These are phyloP conservation scores for Conger conger DNA, from an alignment of 2,113 vertebrate species.

Conservation along the genomic window DNA sequence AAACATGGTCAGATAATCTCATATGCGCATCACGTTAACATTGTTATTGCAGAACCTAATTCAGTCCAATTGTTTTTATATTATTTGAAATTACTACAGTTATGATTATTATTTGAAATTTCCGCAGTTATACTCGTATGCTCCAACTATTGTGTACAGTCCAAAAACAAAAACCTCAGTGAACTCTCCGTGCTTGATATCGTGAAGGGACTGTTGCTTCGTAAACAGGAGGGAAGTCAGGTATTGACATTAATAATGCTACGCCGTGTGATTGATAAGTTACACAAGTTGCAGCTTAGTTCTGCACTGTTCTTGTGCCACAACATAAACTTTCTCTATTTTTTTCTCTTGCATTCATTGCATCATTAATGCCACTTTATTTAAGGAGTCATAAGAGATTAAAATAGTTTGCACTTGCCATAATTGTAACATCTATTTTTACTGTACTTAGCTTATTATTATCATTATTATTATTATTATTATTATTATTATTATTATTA, in stretches of 20 bases:
- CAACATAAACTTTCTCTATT: not conserved
- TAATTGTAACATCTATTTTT: not conserved
- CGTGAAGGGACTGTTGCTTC: not conserved
- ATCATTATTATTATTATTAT: too few relatives aligned
- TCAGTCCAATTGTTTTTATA: not conserved
- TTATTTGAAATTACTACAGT: not conserved
- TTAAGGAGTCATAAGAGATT: not conserved
- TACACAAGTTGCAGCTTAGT: not conserved
- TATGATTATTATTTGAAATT: too few relatives aligned
- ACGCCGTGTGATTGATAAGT: not conserved
- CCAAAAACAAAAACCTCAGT: not conserved
- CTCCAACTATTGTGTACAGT: not conserved
- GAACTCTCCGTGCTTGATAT: not conserved
- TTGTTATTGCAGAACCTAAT: slow-evolving; percentile 6
- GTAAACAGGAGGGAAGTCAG: not conserved
- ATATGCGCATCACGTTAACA: not conserved
- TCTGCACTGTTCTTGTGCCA: not conserved
- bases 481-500: not conserved
- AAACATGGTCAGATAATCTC: not conserved
- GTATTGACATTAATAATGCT: not conserved
- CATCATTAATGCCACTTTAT: not conserved
- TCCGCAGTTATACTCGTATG: too few relatives aligned
- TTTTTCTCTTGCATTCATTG: not conserved
- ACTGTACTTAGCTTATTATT: not conserved
- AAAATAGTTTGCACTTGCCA: not conserved